phyloP scores from a whole-genome alignment of 1,140 invertebrate species.

The Drosophila suzukii region DNA sequence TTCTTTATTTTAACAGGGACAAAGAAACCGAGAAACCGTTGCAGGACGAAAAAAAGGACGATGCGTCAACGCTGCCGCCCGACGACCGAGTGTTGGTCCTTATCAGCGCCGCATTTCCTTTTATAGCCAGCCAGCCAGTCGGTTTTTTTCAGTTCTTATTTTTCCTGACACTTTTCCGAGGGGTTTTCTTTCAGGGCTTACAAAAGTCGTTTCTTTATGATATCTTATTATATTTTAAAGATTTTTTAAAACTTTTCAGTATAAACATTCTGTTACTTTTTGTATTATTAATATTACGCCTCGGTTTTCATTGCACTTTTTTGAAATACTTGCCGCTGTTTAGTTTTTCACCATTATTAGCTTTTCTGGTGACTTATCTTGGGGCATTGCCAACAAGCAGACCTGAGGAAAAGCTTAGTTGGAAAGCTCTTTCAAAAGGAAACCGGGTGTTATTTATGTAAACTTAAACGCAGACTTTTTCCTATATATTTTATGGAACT shows the following conservation, averaged over 20 bases:
- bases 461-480: not conserved
- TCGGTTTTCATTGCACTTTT: conserved; percentile 1
- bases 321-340: conserved; percentile 40
- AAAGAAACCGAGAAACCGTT: conserved; percentile 42
- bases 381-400: conserved; percentile 11
- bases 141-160: conserved; percentile 1
- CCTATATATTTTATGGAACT: not conserved
- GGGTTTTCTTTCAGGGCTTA: too few species aligned
- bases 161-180: not conserved
- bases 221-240: not conserved
- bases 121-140: conserved; percentile 61
- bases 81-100: conserved; percentile 80
- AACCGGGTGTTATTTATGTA: conserved; percentile 1
- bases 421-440: conserved; percentile 14
- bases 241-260: not conserved
- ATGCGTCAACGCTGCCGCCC: conserved; percentile 76
- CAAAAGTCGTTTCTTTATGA: not conserved
- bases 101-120: conserved; percentile 82
- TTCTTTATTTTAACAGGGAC: conserved; percentile 7
- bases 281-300: not conserved
- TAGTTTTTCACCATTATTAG: not conserved
- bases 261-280: not conserved
- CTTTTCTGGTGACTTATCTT: conserved; percentile 21
- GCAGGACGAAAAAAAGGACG: conserved; percentile 53
- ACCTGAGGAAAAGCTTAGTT: conserved; percentile 1